Evolutionary conservation across 2,797 vertebrate genomes (phyloP).

Genomic region (Rhinogobio ventralis): DNA sequence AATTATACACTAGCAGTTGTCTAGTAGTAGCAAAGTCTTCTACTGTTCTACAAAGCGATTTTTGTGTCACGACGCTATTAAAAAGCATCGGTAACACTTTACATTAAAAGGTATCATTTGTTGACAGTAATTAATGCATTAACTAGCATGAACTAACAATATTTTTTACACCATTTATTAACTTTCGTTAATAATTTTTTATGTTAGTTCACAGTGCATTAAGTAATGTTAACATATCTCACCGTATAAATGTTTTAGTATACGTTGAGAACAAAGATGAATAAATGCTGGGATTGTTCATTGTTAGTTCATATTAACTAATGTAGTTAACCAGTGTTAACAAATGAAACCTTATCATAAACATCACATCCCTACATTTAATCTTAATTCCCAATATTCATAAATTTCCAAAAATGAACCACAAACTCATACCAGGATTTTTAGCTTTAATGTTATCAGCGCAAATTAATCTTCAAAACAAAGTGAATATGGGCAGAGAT

Average conservation of each 20-base stretch:
- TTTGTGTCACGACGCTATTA: neutral
- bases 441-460: conserved; percentile 24
- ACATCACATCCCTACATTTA: neutral
- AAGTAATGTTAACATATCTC: neutral
- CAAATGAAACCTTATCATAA: neutral
- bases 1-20: neutral
- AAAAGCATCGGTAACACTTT: neutral
- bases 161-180: neutral
- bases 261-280: neutral
- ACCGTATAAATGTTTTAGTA: neutral
- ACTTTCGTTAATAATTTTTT: neutral
- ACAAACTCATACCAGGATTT: conserved; percentile 8
- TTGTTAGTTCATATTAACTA: neutral
- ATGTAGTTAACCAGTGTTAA: neutral
- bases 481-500: conserved; percentile 29
- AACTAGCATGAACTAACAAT: neutral
- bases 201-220: neutral
- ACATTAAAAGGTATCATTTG: neutral
- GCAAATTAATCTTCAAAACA: conserved; percentile 19
- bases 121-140: neutral
- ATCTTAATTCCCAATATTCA: neutral
- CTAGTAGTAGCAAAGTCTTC: neutral
- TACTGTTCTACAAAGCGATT: neutral
- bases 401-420: neutral
- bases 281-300: neutral